A percentile compares a stretch with the other conserved stretches of the same genome.
Evolutionary conservation across 2,113 vertebrate genomes (phyloP).

Genomic region (Elephas maximus): DNA sequence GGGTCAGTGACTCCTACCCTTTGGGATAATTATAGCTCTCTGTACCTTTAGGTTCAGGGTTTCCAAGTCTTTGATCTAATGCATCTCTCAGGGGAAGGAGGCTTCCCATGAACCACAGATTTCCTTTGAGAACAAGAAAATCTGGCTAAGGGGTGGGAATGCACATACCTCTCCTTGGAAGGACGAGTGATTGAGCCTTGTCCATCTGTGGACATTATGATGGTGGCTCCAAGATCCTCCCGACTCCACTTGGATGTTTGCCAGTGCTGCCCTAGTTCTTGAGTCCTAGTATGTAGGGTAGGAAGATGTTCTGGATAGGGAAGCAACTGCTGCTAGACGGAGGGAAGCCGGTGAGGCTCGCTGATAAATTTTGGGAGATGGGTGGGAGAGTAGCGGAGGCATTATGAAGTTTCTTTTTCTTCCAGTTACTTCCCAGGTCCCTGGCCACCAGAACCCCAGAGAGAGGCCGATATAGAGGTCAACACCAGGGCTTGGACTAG

Average conservation of each 20-base stretch:
- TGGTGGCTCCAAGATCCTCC: neutral
- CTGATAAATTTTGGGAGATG: neutral
- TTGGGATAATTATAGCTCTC: no score
- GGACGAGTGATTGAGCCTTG: neutral
- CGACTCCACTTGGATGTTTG: neutral
- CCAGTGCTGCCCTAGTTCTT: neutral
- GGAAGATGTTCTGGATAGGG: neutral
- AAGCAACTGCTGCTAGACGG: neutral
- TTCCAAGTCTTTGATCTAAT: neutral
- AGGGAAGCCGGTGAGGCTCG: neutral
- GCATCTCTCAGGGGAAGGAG: neutral
- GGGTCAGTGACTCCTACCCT: neutral
- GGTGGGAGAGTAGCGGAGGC: neutral
- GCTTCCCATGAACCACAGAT: neutral
- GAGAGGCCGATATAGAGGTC: neutral
- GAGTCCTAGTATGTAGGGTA: neutral
- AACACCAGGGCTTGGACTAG: neutral
- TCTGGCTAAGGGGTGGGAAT: neutral
- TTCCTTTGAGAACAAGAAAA: slow-evolving; percentile 5
- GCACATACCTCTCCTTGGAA: neutral
- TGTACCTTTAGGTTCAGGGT: neutral
- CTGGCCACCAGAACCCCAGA: neutral
- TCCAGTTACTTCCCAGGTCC: neutral
- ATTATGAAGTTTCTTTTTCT: neutral
- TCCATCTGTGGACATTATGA: neutral